Percentiles rank a stretch among this genome's conserved stretches.
phyloP scores from a whole-genome alignment of 2,113 vertebrate species.

The Plectropomus leopardus region DNA sequence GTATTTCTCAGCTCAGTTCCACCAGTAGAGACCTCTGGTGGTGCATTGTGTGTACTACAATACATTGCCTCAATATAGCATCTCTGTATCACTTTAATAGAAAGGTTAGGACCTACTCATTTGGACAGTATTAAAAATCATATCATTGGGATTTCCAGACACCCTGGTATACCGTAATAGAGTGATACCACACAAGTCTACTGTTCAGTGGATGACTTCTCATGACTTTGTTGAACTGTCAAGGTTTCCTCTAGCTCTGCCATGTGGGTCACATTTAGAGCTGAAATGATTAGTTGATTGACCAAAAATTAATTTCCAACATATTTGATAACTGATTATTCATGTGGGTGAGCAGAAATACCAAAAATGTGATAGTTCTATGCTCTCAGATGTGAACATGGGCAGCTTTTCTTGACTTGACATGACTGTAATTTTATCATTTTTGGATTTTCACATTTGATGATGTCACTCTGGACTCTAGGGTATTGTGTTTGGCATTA shows the following conservation, averaged over 20 bases:
- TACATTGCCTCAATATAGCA: no score
- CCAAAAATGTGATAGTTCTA: background rate
- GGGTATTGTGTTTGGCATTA: background rate
- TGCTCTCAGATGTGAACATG: background rate
- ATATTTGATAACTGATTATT: background rate
- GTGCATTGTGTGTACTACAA: no score
- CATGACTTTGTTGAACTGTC: no score
- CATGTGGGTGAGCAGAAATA: background rate
- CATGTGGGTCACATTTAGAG: conserved; percentile 1
- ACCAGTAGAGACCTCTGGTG: no score
- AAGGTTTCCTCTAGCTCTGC: background rate
- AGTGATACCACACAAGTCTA: no score
- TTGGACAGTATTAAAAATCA: no score
- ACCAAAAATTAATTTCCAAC: background rate
- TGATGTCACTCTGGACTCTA: background rate
- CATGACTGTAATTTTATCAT: background rate
- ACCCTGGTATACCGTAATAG: no score
- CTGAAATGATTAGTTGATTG: background rate
- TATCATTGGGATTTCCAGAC: no score
- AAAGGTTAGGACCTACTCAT: no score
- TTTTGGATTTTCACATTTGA: background rate
- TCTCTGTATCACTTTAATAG: no score
- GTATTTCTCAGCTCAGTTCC: no score
- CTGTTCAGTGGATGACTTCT: no score
- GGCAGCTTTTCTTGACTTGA: background rate